Evolutionary conservation across 2,113 vertebrate species (phyloP).

Genomic region (Antigone vipio): DNA sequence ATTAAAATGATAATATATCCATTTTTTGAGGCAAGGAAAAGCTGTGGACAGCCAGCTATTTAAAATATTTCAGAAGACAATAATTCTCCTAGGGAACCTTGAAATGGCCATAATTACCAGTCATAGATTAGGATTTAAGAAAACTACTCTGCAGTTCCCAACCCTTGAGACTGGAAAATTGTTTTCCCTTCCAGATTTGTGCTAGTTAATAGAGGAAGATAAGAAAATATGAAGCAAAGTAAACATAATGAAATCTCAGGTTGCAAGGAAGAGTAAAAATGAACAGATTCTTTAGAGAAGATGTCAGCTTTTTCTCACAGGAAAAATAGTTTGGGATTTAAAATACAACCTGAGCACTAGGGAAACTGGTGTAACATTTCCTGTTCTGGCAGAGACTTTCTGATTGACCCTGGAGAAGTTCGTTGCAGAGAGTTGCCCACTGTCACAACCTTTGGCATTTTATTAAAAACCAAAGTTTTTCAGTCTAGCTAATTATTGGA

Average conservation of each 20-base stretch:
- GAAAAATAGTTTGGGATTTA: conserved; percentile 1
- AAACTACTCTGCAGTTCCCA: conserved; percentile 1
- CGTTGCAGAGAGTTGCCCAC: background rate
- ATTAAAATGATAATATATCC: conserved; percentile 51
- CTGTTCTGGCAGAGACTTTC: background rate
- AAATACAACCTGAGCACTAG: conserved; percentile 4
- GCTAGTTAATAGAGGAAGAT: conserved; percentile 2
- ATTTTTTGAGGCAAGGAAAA: conserved; percentile 41
- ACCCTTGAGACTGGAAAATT: conserved; percentile 17
- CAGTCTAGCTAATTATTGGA: background rate
- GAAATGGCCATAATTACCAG: conserved; percentile 8
- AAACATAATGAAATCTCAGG: conserved; percentile 32
- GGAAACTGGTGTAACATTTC: background rate
- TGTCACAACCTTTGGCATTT: background rate
- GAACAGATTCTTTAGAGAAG: conserved; percentile 17
- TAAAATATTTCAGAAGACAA: conserved; percentile 59
- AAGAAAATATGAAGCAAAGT: conserved; percentile 31
- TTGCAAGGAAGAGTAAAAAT: conserved; percentile 15
- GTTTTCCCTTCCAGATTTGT: conserved; percentile 16
- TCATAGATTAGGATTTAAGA: conserved; percentile 37
- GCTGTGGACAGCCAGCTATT: conserved; percentile 58
- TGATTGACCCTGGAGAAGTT: background rate
- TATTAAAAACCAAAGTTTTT: background rate
- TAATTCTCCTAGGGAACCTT: conserved; percentile 48
- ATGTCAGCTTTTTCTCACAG: conserved; percentile 42